Percentiles rank a stretch among this genome's conserved stretches.
phyloP scores from a whole-genome alignment of 2,888 invertebrate species.

The Euproctis similis region DNA sequence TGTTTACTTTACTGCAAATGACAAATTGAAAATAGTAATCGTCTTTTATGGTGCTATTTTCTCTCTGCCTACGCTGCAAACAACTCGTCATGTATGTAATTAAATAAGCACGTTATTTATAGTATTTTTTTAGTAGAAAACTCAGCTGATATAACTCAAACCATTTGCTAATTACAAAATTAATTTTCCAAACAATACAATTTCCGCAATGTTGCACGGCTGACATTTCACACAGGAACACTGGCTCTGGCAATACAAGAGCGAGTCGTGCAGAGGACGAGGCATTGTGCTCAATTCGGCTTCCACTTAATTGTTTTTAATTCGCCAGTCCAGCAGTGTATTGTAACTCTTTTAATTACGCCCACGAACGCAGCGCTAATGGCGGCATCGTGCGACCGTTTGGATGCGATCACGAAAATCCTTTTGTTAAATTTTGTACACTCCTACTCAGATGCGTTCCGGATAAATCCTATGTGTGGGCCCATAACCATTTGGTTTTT shows the following conservation, averaged over 20 bases:
- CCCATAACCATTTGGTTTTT: conserved; percentile 25
- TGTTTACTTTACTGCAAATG: no score
- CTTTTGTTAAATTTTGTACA: conserved; percentile 57
- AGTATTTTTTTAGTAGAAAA: background rate
- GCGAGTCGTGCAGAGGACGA: conserved; percentile 50
- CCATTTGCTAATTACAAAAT: conserved; percentile 25
- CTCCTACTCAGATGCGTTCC: conserved; percentile 32
- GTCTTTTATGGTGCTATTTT: no score
- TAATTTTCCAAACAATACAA: conserved; percentile 24
- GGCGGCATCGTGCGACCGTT: conserved; percentile 54
- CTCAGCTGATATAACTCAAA: conserved; percentile 8
- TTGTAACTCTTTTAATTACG: conserved; percentile 73
- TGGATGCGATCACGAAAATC: conserved; percentile 47
- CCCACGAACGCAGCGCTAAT: conserved; percentile 60
- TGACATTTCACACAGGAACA: conserved; percentile 27
- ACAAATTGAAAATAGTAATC: no score
- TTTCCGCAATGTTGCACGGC: conserved; percentile 23
- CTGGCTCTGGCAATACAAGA: conserved; percentile 17
- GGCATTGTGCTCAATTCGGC: conserved; percentile 68
- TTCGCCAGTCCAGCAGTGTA: conserved; percentile 57
- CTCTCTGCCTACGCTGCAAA: conserved; percentile 2
- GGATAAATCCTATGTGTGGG: conserved; percentile 31
- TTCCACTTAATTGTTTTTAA: conserved; percentile 71
- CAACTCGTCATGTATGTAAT: no score
- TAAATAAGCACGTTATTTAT: no score